Evolutionary conservation across 2,888 invertebrate genomes (phyloP), one percentile per base, ranked within the genome.

Genomic region (Sesia bembeciformis): DNA sequence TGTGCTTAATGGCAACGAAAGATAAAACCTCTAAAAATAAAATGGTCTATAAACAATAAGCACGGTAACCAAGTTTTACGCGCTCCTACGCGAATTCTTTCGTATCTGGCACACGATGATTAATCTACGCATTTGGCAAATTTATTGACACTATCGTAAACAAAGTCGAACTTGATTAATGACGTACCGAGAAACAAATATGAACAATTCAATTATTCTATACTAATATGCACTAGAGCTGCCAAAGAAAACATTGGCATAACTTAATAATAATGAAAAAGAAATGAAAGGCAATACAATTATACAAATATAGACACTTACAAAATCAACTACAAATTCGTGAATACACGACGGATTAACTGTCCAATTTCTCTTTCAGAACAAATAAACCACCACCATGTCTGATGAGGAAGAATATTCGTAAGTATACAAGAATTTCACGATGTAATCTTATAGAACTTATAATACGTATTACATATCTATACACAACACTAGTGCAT

Each of bases 341-440:
- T 23, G 23, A 23, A 23, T 23, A 23, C 23, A 23, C 23, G 23
- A 23, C 23, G 23, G 23, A 46, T 46, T 46, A 46, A 46, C 46
- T 4, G n/a, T 46, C 46, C 0, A 8, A 46, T 39, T 76, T 76
- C 59, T 61, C 72, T 87, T 83, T 54, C 90, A 90, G 90, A 89
- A 66, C 77, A 74, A 67, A 81, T 78, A 89, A 87, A 75, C 81
- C 87, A 91, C 89, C 92, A 94, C 89, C 93, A 96, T 96, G 96
- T 96, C 96, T 92, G 96, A 96, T 93, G 96, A 96, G 90, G 96
- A 96, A 91, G 96, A 96, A 92, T 96, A 96, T 93, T 96, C 96
- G 96, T 96, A 92, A 96, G 96, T 96, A 92, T 46, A 53, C 49
- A 53, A 42, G 7, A 23, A 5, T 53, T 42, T 5, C 49, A 53